A percentile compares a stretch with the other conserved stretches of the same genome.
Conservation (phyloP, 2,888 invertebrate genomes). For the Sminthurinus aureus region DNA sequence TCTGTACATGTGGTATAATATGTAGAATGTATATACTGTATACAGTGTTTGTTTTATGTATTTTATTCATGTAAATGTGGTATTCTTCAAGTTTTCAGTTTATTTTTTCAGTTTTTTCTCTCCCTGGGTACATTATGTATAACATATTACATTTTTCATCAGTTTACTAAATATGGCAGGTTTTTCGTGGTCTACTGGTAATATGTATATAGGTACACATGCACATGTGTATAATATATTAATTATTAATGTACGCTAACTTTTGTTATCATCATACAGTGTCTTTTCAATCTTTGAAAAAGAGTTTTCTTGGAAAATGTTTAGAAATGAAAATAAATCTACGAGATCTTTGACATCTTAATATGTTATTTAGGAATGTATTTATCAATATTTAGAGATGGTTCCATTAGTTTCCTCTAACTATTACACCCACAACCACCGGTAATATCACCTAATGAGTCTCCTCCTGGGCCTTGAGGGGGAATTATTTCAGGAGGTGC, state of each 20-base stretch:
- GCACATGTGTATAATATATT: too few species aligned
- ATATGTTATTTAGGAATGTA: not conserved
- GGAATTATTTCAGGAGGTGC: slow-evolving; percentile 2
- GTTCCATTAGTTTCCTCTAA: not conserved
- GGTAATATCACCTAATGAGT: not conserved
- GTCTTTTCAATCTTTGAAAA: too few species aligned
- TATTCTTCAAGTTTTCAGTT: not conserved
- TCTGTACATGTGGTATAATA: too few species aligned
- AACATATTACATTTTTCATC: not conserved
- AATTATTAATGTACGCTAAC: too few species aligned
- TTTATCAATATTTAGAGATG: not conserved
- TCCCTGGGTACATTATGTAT: not conserved
- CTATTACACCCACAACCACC: not conserved
- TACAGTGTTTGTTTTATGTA: too few species aligned
- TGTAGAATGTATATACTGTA: too few species aligned
- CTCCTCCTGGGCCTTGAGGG: not conserved
- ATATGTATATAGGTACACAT: too few species aligned
- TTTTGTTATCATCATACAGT: too few species aligned
- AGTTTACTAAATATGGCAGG: too few species aligned
- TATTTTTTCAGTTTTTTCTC: not conserved
- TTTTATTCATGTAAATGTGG: slow-evolving; percentile 5
- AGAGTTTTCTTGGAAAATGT: not conserved
- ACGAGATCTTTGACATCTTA: not conserved
- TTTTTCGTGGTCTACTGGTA: too few species aligned
- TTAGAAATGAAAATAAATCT: not conserved